These are phyloP conservation scores for Rhodeus uyekii DNA, from an alignment of 2,797 vertebrate genomes.

Conservation along the genomic window DNA sequence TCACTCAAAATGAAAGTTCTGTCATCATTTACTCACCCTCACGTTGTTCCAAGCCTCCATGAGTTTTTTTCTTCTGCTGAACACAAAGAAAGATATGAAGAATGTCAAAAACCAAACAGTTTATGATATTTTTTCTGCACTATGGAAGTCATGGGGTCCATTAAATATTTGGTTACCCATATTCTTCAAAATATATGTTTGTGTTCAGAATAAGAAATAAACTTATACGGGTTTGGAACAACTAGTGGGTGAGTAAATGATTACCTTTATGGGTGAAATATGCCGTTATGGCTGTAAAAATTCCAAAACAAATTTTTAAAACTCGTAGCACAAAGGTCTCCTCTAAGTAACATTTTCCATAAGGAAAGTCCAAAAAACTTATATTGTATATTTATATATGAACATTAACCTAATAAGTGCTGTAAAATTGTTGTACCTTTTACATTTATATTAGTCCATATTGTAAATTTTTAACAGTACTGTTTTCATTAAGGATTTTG, in stretches of 20 bases:
- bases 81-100: neutral
- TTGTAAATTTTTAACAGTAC: neutral
- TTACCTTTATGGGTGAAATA: no score
- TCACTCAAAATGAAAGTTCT: neutral
- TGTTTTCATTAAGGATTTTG: neutral
- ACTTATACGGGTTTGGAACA: no score
- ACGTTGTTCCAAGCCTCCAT: neutral
- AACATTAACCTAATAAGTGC: neutral
- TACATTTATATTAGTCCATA: neutral
- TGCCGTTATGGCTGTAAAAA: neutral
- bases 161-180: neutral
- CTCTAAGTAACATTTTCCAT: neutral
- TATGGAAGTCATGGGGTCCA: neutral
- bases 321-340: neutral
- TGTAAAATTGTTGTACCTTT: neutral
- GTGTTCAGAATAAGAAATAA: no score
- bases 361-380: neutral
- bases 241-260: no score
- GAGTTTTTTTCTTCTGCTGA: neutral
- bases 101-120: neutral
- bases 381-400: neutral
- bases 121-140: no score
- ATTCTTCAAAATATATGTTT: no score
- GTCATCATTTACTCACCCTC: neutral
- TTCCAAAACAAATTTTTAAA: neutral